Evolutionary conservation across 30 jellyfish, hydroid and myxozoan genomes (phyloP).

Genomic region (Aurelia sp.): DNA sequence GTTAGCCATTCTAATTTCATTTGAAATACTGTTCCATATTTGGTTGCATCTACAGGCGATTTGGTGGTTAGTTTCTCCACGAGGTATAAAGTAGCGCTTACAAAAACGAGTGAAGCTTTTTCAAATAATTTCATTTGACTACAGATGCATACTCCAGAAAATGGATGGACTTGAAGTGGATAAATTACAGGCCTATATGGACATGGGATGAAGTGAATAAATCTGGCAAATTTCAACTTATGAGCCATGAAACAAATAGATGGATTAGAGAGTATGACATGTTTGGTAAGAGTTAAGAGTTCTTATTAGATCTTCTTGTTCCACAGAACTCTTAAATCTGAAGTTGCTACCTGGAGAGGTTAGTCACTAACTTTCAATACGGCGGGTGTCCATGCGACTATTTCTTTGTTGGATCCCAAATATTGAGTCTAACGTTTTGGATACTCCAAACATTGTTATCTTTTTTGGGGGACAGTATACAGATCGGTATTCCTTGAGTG

Average conservation of each 20-base stretch:
- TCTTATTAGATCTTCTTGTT: neutral
- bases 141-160: conserved; percentile 61
- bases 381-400: too few relatives aligned
- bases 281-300: conserved; percentile 16
- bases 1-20: too few relatives aligned
- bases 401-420: too few relatives aligned
- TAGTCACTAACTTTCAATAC: too few relatives aligned
- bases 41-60: too few relatives aligned
- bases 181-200: conserved; percentile 1
- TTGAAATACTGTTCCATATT: too few relatives aligned
- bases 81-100: neutral
- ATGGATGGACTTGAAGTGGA: conserved; percentile 53
- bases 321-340: neutral
- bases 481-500: too few relatives aligned
- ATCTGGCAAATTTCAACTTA: conserved; percentile 41
- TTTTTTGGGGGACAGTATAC: too few relatives aligned
- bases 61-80: neutral
- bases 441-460: too few relatives aligned
- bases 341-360: neutral
- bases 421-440: too few relatives aligned
- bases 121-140: neutral
- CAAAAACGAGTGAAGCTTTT: neutral
- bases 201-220: conserved; percentile 8
- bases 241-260: neutral
- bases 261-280: neutral